A percentile compares a stretch with the other conserved stretches of the same genome.
These are phyloP conservation scores for Rhabditophanes sp. DNA, from an alignment of 2,888 invertebrate genomes.

Conservation along the genomic window DNA sequence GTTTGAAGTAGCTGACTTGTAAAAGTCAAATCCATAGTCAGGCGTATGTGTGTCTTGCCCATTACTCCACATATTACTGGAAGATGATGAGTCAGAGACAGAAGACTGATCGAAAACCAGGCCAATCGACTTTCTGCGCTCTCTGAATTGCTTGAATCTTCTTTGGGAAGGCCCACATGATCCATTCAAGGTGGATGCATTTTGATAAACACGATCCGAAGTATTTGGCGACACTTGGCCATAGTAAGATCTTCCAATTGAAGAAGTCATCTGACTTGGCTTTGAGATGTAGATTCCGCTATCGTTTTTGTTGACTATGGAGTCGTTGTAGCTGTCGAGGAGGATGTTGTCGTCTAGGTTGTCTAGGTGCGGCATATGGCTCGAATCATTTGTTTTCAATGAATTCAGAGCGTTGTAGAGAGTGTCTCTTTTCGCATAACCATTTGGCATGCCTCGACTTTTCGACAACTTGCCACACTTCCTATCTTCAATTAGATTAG, in stretches of 20 bases:
- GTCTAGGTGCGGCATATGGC: too few species aligned
- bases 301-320: too few species aligned
- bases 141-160: conserved; percentile 25
- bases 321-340: too few species aligned
- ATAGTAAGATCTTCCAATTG: too few species aligned
- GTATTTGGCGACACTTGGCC: too few species aligned
- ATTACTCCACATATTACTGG: conserved; percentile 7
- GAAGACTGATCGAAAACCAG: conserved; percentile 18
- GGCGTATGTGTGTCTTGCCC: not conserved
- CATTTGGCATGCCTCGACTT: conserved; percentile 1
- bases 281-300: too few species aligned
- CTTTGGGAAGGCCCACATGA: conserved; percentile 15
- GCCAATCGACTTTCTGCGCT: conserved; percentile 31
- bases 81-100: conserved; percentile 20
- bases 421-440: not conserved
- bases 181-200: too few species aligned
- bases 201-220: too few species aligned
- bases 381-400: too few species aligned
- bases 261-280: too few species aligned
- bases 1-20: conserved; percentile 6
- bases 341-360: too few species aligned
- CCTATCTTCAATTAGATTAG: conserved; percentile 13
- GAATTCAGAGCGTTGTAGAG: too few species aligned
- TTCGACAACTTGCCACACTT: conserved; percentile 6
- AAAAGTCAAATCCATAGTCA: not conserved